These are phyloP conservation scores for Meganola albula DNA, from an alignment of 2,888 invertebrate genomes.

Conservation along the genomic window DNA sequence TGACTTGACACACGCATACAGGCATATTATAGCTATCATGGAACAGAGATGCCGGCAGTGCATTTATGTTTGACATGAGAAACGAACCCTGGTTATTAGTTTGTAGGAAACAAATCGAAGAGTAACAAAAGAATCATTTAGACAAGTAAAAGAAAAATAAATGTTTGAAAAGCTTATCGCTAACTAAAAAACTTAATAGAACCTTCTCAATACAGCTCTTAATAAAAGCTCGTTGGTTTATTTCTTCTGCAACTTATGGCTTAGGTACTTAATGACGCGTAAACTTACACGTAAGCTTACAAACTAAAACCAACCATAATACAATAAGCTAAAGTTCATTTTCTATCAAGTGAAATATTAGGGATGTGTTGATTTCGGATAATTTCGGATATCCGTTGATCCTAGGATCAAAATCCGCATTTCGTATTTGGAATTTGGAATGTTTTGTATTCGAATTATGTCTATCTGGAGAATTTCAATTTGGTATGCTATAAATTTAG, in stretches of 20 bases:
- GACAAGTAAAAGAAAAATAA: conserved; percentile 9
- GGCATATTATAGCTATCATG: too few relatives aligned
- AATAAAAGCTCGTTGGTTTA: conserved; percentile 37
- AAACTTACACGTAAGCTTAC: conserved; percentile 34
- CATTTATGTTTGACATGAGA: too few relatives aligned
- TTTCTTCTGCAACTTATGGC: conserved; percentile 47
- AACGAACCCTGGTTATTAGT: too few relatives aligned
- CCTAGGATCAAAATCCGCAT: conserved; percentile 17
- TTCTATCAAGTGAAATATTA: conserved; percentile 24
- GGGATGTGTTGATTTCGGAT: conserved; percentile 15
- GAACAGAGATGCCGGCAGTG: too few relatives aligned
- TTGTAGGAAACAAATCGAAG: too few relatives aligned
- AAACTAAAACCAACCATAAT: conserved; percentile 25
- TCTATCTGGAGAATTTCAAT: conserved; percentile 6
- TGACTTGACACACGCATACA: too few relatives aligned
- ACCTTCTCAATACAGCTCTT: conserved; percentile 29
- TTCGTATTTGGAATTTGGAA: conserved; percentile 14
- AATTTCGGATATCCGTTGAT: conserved; percentile 19
- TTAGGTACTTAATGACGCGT: conserved; percentile 44
- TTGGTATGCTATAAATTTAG: too few relatives aligned
- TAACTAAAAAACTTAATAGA: too few relatives aligned
- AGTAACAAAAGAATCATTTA: too few relatives aligned
- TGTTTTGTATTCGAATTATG: conserved; percentile 19
- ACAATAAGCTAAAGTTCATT: too few relatives aligned
- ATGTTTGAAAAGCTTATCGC: conserved; percentile 7